phyloP scores from a whole-genome alignment of 1,140 invertebrate species.

The Drosophila subobscura region DNA sequence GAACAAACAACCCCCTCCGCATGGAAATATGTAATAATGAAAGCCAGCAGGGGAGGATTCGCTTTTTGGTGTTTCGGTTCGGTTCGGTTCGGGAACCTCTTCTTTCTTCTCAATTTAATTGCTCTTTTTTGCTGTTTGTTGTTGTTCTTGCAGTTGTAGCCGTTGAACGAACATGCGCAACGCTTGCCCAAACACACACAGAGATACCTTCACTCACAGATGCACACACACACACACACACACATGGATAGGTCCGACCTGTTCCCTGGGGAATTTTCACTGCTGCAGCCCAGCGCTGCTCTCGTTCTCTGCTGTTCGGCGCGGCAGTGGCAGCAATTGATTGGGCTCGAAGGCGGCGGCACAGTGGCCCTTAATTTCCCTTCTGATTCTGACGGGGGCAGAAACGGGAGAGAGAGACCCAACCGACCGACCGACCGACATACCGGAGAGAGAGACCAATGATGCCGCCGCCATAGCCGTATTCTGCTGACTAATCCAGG shows the following conservation, averaged over 20 bases:
- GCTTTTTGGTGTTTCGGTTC: conserved; percentile 18
- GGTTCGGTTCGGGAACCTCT: conserved; percentile 20
- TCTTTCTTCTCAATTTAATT: conserved; percentile 46
- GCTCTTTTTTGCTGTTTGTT: conserved; percentile 48
- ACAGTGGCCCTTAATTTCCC: conserved; percentile 49
- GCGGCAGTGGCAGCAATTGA: conserved; percentile 70
- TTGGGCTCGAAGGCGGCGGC: conserved; percentile 60
- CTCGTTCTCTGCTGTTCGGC: conserved; percentile 54
- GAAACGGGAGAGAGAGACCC: neutral
- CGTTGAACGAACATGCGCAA: conserved; percentile 65
- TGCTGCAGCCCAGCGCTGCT: conserved; percentile 24
- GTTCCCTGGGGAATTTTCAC: conserved; percentile 52
- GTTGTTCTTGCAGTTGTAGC: too few relatives aligned
- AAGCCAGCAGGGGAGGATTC: conserved; percentile 46
- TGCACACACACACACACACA: conserved; percentile 3
- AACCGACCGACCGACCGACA: conserved; percentile 28
- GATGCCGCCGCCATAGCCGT: conserved; percentile 72
- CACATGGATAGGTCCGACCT: conserved; percentile 4
- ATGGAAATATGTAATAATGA: conserved; percentile 32
- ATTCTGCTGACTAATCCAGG: conserved; percentile 83
- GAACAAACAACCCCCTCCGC: conserved; percentile 23
- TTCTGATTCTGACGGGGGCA: conserved; percentile 20
- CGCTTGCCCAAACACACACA: conserved; percentile 48
- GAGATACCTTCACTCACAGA: neutral
- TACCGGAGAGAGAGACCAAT: conserved; percentile 63